phyloP scores from a whole-genome alignment of 2,888 invertebrate species.

The Macropis europaea region DNA sequence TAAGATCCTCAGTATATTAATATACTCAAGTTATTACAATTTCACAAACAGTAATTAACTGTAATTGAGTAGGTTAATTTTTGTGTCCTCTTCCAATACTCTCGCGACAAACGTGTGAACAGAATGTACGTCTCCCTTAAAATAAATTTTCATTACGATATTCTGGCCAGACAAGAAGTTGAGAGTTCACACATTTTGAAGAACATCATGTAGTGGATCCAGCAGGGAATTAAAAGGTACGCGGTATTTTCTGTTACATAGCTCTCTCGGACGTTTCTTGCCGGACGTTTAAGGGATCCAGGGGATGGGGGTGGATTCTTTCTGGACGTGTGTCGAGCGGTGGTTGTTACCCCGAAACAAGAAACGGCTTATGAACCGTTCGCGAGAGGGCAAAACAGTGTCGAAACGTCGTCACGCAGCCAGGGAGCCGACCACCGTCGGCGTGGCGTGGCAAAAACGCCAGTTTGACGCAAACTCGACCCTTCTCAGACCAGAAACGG shows the following conservation, averaged over 20 bases:
- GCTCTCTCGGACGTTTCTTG: constrained; percentile 13
- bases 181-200: too few species aligned
- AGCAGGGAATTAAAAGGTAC: constrained; percentile 12
- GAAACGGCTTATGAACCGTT: constrained; percentile 46
- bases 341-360: constrained; percentile 37
- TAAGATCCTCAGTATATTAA: too few species aligned
- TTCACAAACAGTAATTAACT: too few species aligned
- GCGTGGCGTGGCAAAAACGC: constrained; percentile 45
- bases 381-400: constrained; percentile 44
- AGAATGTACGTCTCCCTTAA: too few species aligned
- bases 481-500: constrained; percentile 54
- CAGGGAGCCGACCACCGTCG: constrained; percentile 18
- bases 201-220: too few species aligned
- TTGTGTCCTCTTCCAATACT: too few species aligned
- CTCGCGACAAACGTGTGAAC: too few species aligned
- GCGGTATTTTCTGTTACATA: background rate
- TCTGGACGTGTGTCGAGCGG: constrained; percentile 44
- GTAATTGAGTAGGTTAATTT: too few species aligned
- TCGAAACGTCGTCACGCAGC: constrained; percentile 49
- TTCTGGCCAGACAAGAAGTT: too few species aligned
- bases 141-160: too few species aligned
- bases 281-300: constrained; percentile 6
- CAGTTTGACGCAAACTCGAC: constrained; percentile 60
- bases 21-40: too few species aligned
- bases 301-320: constrained; percentile 50